Conservation (phyloP, 2,797 vertebrate genomes). For the Pitangus sulphuratus region DNA sequence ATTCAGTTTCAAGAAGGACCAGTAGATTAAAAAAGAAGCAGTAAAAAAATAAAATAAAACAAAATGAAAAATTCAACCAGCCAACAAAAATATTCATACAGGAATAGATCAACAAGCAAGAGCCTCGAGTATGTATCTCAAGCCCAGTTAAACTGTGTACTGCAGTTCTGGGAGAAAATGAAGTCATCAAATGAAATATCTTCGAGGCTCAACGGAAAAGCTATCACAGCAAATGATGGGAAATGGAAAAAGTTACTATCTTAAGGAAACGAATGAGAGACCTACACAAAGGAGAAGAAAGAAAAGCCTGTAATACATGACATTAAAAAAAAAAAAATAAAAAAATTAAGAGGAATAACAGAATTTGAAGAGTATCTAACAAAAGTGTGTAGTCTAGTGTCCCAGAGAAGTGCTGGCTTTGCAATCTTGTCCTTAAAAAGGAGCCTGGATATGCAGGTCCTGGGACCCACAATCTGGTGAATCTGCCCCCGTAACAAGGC, state of each 20-base stretch:
- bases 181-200: constrained; percentile 23
- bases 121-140: not conserved
- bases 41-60: not conserved
- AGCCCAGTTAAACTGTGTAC: not conserved
- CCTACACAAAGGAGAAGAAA: not conserved
- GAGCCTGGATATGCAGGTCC: not conserved
- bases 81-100: not conserved
- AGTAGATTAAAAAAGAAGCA: not conserved
- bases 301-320: not conserved
- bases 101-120: not conserved
- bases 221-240: not conserved
- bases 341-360: not conserved
- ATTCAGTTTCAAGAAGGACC: not conserved
- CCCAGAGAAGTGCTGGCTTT: not conserved
- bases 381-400: not conserved
- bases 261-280: not conserved
- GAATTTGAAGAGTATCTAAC: not conserved
- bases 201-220: constrained; percentile 3
- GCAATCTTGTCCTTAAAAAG: not conserved
- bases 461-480: not conserved
- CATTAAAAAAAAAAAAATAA: not conserved
- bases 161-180: constrained; percentile 24
- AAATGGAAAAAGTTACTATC: not conserved
- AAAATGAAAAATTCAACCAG: not conserved
- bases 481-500: not conserved